Percentiles rank a stretch among this genome's conserved stretches.
Evolutionary conservation across 2,888 invertebrate species (phyloP).

Genomic region (Augochlorella aurata): DNA sequence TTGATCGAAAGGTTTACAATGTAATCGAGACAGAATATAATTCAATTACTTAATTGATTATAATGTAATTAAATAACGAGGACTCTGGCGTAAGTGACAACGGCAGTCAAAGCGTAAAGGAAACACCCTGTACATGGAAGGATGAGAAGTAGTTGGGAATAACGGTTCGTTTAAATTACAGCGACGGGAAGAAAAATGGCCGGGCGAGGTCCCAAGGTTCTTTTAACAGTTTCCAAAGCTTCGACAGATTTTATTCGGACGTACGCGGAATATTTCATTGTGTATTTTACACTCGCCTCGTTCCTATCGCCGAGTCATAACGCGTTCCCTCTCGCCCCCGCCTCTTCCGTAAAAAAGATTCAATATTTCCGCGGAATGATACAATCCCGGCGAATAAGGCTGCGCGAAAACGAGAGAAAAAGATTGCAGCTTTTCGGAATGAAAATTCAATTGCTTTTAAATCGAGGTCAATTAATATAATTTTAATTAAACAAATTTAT

Average conservation of each 20-base stretch:
- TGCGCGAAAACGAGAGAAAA: background rate
- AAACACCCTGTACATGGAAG: too few species aligned
- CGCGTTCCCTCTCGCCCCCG: slow-evolving; percentile 6
- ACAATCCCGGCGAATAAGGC: background rate
- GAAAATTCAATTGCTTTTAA: too few species aligned
- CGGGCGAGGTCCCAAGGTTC: background rate
- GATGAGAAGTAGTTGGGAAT: background rate
- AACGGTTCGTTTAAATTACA: slow-evolving; percentile 35
- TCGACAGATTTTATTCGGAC: slow-evolving; percentile 46
- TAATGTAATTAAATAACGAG: too few species aligned
- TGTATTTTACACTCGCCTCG: slow-evolving; percentile 47
- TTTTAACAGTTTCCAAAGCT: slow-evolving; percentile 22
- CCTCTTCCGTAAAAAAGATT: slow-evolving; percentile 32
- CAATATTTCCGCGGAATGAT: slow-evolving; percentile 45
- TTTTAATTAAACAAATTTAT: too few species aligned
- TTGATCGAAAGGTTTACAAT: too few species aligned
- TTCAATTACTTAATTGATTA: too few species aligned
- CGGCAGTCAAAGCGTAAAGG: too few species aligned
- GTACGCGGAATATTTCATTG: slow-evolving; percentile 45
- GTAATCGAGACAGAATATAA: too few species aligned
- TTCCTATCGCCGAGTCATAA: slow-evolving; percentile 57
- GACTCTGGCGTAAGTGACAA: too few species aligned
- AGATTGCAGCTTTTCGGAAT: slow-evolving; percentile 28
- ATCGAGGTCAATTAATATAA: too few species aligned
- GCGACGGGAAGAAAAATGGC: background rate